A percentile compares a stretch with the other conserved stretches of the same genome.
Conservation (phyloP, 2,888 invertebrate species). For the Zygaena filipendulae region DNA sequence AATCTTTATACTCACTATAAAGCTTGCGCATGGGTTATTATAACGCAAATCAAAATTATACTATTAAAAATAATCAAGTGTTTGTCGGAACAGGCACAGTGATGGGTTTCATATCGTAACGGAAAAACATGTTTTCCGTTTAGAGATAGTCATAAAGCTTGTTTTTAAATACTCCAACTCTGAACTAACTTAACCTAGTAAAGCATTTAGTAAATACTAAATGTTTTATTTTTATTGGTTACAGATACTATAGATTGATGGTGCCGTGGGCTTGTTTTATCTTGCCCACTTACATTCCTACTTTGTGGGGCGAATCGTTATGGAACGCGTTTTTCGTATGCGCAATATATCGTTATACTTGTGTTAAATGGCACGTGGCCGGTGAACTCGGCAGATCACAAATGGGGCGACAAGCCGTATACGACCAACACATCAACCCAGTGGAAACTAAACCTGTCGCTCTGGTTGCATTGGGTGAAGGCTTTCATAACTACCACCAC, state of each 20-base stretch:
- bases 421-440: constrained; percentile 80
- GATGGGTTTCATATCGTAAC: too few species aligned
- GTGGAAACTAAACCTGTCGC: constrained; percentile 77
- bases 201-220: too few species aligned
- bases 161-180: too few species aligned
- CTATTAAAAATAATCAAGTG: too few species aligned
- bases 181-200: too few species aligned
- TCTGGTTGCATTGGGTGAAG: constrained; percentile 77
- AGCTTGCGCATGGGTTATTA: too few species aligned
- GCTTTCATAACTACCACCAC: constrained; percentile 92
- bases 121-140: too few species aligned
- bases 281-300: constrained; percentile 79
- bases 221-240: too few species aligned
- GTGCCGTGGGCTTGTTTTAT: constrained; percentile 82
- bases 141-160: too few species aligned
- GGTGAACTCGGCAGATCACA: constrained; percentile 90
- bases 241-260: constrained; percentile 77
- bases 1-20: too few species aligned
- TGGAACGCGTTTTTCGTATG: constrained; percentile 74
- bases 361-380: constrained; percentile 91
- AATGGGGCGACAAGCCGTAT: constrained; percentile 79
- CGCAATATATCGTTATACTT: constrained; percentile 80
- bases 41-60: too few species aligned
- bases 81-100: too few species aligned
- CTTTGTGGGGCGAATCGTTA: constrained; percentile 81